Evolutionary conservation across 2,113 vertebrate species (phyloP).

Genomic region (Periophthalmus modestus): DNA sequence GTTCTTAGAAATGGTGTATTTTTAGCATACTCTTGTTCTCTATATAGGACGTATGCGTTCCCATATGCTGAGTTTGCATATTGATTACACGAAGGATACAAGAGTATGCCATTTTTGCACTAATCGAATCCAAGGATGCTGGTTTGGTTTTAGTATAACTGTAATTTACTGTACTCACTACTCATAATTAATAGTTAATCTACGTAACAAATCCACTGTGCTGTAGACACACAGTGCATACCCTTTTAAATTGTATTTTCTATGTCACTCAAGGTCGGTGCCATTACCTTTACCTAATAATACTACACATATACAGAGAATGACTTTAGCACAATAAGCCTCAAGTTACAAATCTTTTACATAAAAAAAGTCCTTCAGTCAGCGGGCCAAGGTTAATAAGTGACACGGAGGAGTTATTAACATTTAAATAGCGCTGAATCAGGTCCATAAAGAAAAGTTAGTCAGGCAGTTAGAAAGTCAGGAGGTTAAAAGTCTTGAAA

Average conservation of each 20-base stretch:
- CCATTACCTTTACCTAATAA: neutral
- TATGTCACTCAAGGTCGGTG: neutral
- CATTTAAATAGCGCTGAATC: slow-evolving; percentile 47
- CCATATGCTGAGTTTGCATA: neutral
- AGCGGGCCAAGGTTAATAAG: slow-evolving; percentile 41
- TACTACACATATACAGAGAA: slow-evolving; percentile 9
- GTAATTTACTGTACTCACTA: neutral
- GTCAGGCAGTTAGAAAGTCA: slow-evolving; percentile 28
- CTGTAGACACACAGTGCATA: neutral
- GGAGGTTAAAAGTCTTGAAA: neutral
- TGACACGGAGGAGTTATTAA: slow-evolving; percentile 26
- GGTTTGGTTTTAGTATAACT: neutral
- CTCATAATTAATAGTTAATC: no score
- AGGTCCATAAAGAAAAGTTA: slow-evolving; percentile 31
- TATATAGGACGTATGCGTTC: neutral
- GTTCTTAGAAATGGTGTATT: slow-evolving; percentile 2
- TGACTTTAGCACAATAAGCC: neutral
- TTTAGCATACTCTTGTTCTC: neutral
- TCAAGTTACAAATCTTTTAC: slow-evolving; percentile 29
- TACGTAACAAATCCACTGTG: neutral
- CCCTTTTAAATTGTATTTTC: neutral
- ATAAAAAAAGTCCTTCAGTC: neutral
- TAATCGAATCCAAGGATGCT: neutral
- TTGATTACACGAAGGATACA: neutral
- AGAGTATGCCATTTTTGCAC: neutral